phyloP scores from a whole-genome alignment of 2,888 invertebrate species.

The Ornithoptera priamus region DNA sequence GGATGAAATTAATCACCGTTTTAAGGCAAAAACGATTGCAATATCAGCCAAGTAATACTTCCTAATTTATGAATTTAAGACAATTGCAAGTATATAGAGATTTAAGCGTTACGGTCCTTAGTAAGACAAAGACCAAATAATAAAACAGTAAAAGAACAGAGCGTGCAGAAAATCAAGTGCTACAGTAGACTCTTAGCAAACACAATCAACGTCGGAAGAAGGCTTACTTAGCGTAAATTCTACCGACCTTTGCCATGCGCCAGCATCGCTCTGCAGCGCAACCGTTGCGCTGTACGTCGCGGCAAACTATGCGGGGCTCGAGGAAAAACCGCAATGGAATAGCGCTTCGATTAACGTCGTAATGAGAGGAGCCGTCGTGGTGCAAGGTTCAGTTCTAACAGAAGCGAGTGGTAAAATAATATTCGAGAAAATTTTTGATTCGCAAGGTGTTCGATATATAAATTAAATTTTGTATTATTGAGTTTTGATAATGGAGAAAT shows the following conservation, averaged over 20 bases:
- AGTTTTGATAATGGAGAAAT: constrained; percentile 7
- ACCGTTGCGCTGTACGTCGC: constrained; percentile 8
- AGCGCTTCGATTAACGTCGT: neutral
- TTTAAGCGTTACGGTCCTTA: constrained; percentile 25
- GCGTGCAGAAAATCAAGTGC: constrained; percentile 57
- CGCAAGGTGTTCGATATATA: constrained; percentile 19
- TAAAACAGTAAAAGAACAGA: constrained; percentile 29
- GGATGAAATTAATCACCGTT: neutral
- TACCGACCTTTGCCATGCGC: constrained; percentile 2
- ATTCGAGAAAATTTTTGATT: constrained; percentile 26
- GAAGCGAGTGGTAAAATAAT: constrained; percentile 25
- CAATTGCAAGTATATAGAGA: constrained; percentile 2
- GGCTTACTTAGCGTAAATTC: constrained; percentile 30
- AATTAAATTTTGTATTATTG: constrained; percentile 25
- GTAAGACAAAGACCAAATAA: constrained; percentile 25
- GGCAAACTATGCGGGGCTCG: neutral
- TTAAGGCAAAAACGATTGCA: neutral
- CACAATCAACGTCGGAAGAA: constrained; percentile 42
- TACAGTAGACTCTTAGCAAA: constrained; percentile 50
- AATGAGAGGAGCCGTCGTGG: neutral
- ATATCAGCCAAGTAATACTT: no score
- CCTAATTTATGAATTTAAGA: no score
- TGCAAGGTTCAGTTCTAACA: constrained; percentile 10
- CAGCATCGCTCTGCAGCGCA: no score
- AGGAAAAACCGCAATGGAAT: constrained; percentile 17